These are phyloP conservation scores for Discoglossus pictus DNA, from an alignment of 2,797 vertebrate species.

Conservation along the genomic window DNA sequence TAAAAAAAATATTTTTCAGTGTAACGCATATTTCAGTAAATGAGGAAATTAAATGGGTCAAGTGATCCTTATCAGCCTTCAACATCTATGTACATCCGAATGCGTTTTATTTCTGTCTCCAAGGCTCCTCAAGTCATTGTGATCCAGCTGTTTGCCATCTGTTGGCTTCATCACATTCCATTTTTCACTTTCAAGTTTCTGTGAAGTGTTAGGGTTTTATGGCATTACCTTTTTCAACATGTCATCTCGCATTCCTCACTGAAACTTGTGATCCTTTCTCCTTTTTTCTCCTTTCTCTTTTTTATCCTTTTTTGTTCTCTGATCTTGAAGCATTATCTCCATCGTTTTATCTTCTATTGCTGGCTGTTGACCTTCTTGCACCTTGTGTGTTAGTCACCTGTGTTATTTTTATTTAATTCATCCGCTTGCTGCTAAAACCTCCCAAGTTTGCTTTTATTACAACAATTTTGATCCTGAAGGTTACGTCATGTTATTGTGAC, in stretches of 20 bases:
- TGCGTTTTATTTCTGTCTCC: slow-evolving; percentile 31
- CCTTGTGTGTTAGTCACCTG: slow-evolving; percentile 37
- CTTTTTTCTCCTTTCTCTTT: slow-evolving; percentile 18
- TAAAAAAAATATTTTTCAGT: too few relatives aligned
- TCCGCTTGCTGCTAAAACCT: slow-evolving; percentile 27
- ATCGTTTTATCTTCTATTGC: slow-evolving; percentile 29
- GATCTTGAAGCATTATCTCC: slow-evolving; percentile 21
- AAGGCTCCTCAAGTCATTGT: slow-evolving; percentile 22
- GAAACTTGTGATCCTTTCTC: slow-evolving; percentile 47
- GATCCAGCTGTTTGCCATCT: slow-evolving; percentile 48
- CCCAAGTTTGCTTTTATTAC: slow-evolving; percentile 34
- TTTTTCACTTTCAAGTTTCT: slow-evolving; percentile 40
- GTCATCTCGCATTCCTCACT: slow-evolving; percentile 51
- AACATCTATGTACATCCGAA: slow-evolving; percentile 7
- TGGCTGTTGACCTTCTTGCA: slow-evolving; percentile 33
- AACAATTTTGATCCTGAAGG: slow-evolving; percentile 25
- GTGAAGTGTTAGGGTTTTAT: slow-evolving; percentile 43
- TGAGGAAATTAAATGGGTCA: slow-evolving; percentile 27
- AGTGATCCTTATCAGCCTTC: slow-evolving; percentile 32
- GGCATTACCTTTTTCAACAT: slow-evolving; percentile 49
- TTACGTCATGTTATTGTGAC: slow-evolving; percentile 17
- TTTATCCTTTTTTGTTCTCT: slow-evolving; percentile 9
- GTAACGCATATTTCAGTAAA: slow-evolving; percentile 6
- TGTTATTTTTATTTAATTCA: slow-evolving; percentile 38
- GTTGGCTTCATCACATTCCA: slow-evolving; percentile 23